Base-by-base conservation (phyloP, 2,888 invertebrate species). In the Apotomis betuletana region DNA sequence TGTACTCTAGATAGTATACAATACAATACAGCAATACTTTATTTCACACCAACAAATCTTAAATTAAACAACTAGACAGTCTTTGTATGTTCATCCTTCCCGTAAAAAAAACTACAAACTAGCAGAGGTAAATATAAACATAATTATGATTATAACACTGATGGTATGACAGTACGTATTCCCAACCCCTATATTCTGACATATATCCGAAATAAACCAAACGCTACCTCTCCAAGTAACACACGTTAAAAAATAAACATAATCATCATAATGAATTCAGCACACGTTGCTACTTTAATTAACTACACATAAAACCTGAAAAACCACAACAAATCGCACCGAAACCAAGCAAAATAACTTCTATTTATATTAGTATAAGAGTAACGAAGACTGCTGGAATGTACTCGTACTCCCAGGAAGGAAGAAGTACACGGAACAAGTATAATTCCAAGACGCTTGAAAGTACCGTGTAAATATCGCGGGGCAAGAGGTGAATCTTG, bases 401-500 rank as follows among this genome's bases (percentile, higher is more conserved):
- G 9, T 49, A 49, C 9, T 49, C 3, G 49, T 49, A 49, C 49
- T 9, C 3, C 9, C 3, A 49, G 49, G 84, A 81, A 85, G 83
- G 80, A 78, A 87, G 88, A 82, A 85, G 83, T 82, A 84, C 88
- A 91, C 90, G 91, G 91, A 90, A 91, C 91, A 88, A 90, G 89
- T 89, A 88, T 91, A 91, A 92, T 90, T 87, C 85, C 78, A 83
- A 82, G 85, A 90, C 88, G 91, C 90, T 90, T 87, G 90, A 91
- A 91, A 92, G 92, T 91, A 89, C 87, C 88, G 87, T 88, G 92
- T 90, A 92, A 92, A 92, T 92, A 92, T 92, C 88, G 87, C 87
- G 84, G 86, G 80, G 80, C 79, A 76, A 84, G 90, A 91, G 91
- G 91, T 92, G 81, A 90, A 84, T 87, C 87, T 90, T 83, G 69